Base-by-base conservation (phyloP, 2,888 invertebrate genomes). In the Entomobrya proxima region DNA sequence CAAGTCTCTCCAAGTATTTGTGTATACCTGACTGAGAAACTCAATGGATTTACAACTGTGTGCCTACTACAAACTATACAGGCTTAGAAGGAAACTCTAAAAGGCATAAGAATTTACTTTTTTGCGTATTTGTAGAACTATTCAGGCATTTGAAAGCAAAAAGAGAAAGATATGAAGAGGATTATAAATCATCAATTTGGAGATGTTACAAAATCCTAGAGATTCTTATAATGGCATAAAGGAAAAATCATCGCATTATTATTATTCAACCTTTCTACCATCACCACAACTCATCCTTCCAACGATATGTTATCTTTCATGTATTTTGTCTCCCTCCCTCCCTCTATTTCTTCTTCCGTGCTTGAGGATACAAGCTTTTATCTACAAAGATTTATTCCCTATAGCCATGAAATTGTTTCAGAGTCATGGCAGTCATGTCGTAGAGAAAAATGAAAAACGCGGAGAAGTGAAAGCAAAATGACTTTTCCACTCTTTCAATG, bases 391-490 rank as follows among this genome's bases (percentile, higher is more conserved):
- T n/a, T n/a, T n/a, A 9, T 21, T 40, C 24, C 35, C 61, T 81
- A n/a, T 81, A 81, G 58, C 81, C 74, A 61, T 61, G 47, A 81
- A 74, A 81, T 81, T 81, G 74, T 81, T 81, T 74, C 81, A 35
- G 30, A 81, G 61, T 11, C 81, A 81, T 61, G 74, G 15, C 44
- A 81, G 61, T 11, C 81, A 81, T 61, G 74, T 18, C 24, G 74
- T 37, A 15, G 15, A 58, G 11, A 37, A 18, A 13, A n/a, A 4
- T n/a, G 21, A 37, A 75, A 47, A 58, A 58, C 13, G 30, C 58
- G 21, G 58, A 50, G 3, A 18, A 50, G 18, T 15, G 50, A 50
- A 50, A 18, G 50, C 37, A 37, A 37, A 37, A 37, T 44, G 69
- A 69, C 69, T 40, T 24, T 67, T 67, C 67, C 69, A 44, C 69